Conservation (phyloP, 2,888 invertebrate species). For the Tetramorium bicarinatum region DNA sequence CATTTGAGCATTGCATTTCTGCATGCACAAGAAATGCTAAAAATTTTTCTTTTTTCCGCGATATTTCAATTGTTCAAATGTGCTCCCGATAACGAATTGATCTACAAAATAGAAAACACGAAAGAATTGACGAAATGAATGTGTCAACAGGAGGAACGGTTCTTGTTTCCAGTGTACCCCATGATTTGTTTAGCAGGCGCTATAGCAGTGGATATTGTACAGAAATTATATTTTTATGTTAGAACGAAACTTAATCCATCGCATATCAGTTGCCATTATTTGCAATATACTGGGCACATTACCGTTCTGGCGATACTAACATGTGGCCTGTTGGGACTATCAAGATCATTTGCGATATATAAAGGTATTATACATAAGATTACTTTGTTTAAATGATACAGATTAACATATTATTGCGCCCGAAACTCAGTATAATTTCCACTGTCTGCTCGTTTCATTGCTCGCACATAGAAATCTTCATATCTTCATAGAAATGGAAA, state of each 20-base stretch:
- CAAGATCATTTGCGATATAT: slow-evolving; percentile 89
- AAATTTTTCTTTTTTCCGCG: neutral
- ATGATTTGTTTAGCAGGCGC: slow-evolving; percentile 94
- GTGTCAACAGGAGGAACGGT: slow-evolving; percentile 89
- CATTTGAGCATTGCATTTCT: neutral
- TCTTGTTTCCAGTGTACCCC: slow-evolving; percentile 98
- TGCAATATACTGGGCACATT: slow-evolving; percentile 92
- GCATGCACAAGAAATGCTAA: neutral
- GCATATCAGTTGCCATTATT: slow-evolving; percentile 88
- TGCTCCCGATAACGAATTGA: neutral
- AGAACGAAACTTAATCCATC: slow-evolving; percentile 79
- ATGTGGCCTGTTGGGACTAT: slow-evolving; percentile 87
- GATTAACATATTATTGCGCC: neutral
- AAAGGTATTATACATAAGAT: slow-evolving; percentile 86
- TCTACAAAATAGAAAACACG: neutral
- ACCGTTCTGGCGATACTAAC: slow-evolving; percentile 89
- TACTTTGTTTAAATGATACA: neutral
- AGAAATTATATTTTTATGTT: slow-evolving; percentile 90
- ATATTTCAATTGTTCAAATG: slow-evolving; percentile 30
- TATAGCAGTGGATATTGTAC: slow-evolving; percentile 92
- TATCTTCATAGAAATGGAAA: neutral
- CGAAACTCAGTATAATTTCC: too few relatives aligned
- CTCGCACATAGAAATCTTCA: too few relatives aligned
- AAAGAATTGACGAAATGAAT: slow-evolving; percentile 20
- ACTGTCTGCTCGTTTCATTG: too few relatives aligned